Base-by-base conservation (phyloP, 35 echinoderm and acorn worm species). In the Antedon bifida region DNA sequence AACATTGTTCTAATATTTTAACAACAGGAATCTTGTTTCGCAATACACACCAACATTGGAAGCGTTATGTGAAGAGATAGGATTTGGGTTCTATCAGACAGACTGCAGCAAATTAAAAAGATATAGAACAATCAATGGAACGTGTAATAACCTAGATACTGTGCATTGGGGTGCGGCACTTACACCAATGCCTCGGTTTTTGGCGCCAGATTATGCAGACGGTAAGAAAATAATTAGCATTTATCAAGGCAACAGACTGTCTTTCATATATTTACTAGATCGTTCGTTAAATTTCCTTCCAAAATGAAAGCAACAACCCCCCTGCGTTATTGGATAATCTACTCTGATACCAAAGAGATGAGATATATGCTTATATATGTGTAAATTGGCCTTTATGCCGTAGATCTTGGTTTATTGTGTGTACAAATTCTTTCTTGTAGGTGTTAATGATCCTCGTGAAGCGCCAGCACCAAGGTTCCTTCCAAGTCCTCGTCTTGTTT, bases 401-500 rank as follows among this genome's bases (percentile, higher is more conserved):
- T n/a, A n/a, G n/a, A n/a, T n/a, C n/a, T n/a, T n/a, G n/a, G n/a
- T n/a, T n/a, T n/a, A n/a, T n/a, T n/a, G n/a, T n/a, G n/a, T n/a
- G n/a, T n/a, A 42, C n/a, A n/a, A n/a, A 19, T 64, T 64, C 26
- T 64, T 11, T 26, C 79, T 34, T 14, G 75, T 29, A 86, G 84
- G 9, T 46, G 42, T 74, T 35, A 33, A 39, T 34, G 51, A 80
- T 31, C 85, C 77, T 8, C 35, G 89, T 30, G 73, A 31, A 34
- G 85, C 84, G 10, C 74, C 82, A 34, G 35, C 73, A 0, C 73
- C 73, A n/a, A 75, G 55, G 0, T 30, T 77, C 0, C 36, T 88
- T 26, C 90, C 90, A 34, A 36, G 35, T 16, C 76, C 90, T 3
- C 33, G 90, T 31, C 36, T 38, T 30, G 86, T 88, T 1, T 84